A percentile compares a stretch with the other conserved stretches of the same genome.
phyloP scores from a whole-genome alignment of 2,888 invertebrate genomes.

The Drosophila gaucha region DNA sequence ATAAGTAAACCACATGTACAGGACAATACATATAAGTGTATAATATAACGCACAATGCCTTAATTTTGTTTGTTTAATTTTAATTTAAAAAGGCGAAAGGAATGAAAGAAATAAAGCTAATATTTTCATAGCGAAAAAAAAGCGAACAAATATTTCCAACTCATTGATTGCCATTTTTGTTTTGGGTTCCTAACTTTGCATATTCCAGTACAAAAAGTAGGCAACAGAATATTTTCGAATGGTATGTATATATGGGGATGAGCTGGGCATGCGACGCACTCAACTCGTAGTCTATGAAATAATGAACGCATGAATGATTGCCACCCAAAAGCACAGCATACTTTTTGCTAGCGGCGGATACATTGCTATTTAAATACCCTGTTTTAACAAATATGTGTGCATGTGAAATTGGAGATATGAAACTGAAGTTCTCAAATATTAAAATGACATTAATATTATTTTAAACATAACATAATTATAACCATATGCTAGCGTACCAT shows the following conservation, averaged over 20 bases:
- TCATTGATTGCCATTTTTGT: slow-evolving; percentile 84
- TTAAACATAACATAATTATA: too few relatives aligned
- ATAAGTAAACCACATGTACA: background rate
- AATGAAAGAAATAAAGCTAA: slow-evolving; percentile 53
- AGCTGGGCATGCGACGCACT: slow-evolving; percentile 55
- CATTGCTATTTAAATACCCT: slow-evolving; percentile 35
- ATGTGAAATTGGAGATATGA: background rate
- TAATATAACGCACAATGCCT: background rate
- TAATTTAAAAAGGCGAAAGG: background rate
- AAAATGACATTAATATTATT: too few relatives aligned
- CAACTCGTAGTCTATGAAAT: slow-evolving; percentile 77
- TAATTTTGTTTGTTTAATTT: background rate
- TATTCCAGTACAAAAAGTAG: slow-evolving; percentile 48
- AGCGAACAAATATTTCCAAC: slow-evolving; percentile 81
- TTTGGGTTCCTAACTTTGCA: slow-evolving; percentile 53
- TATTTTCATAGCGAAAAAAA: slow-evolving; percentile 3
- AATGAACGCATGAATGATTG: slow-evolving; percentile 82
- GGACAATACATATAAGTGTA: background rate
- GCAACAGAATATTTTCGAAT: slow-evolving; percentile 47
- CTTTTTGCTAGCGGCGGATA: slow-evolving; percentile 42
- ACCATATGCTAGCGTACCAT: too few relatives aligned
- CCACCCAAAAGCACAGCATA: slow-evolving; percentile 69
- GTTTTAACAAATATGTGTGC: background rate
- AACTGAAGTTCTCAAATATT: background rate
- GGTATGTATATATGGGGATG: slow-evolving; percentile 25